Evolutionary conservation across 2,797 vertebrate species (phyloP).

Genomic region (Peromyscus eremicus): DNA sequence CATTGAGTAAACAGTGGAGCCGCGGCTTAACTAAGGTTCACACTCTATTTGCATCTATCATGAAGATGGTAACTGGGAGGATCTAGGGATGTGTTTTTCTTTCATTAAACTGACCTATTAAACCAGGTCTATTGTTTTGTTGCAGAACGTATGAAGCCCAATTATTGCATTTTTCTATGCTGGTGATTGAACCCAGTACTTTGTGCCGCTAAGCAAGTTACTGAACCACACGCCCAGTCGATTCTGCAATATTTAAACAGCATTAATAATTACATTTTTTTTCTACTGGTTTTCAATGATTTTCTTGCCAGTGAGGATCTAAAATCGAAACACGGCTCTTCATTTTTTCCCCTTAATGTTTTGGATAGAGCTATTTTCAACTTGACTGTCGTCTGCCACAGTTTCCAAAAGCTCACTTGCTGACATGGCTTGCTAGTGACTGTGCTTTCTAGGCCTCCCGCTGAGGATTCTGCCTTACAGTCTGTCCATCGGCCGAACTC

Average conservation of each 20-base stretch:
- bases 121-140: not conserved
- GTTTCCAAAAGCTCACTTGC: not conserved
- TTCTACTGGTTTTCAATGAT: constrained; percentile 26
- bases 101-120: not conserved
- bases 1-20: not conserved
- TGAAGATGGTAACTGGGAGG: constrained; percentile 16
- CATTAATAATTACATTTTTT: not conserved
- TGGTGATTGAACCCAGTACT: not conserved
- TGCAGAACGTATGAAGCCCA: not conserved
- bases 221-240: not conserved
- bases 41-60: not conserved
- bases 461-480: constrained; percentile 8
- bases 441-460: not conserved
- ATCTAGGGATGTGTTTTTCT: not conserved
- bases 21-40: not conserved
- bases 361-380: constrained; percentile 27
- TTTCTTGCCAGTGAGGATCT: not conserved
- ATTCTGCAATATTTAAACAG: not conserved
- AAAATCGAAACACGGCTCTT: not conserved
- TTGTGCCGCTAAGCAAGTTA: not conserved
- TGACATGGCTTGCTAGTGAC: not conserved
- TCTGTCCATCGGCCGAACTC: not conserved
- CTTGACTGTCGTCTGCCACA: not conserved
- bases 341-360: not conserved
- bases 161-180: not conserved